Percentiles rank a stretch among this genome's conserved stretches.
These are phyloP conservation scores for Pterocles orientalis DNA, from an alignment of 2,113 vertebrate species.

Conservation along the genomic window DNA sequence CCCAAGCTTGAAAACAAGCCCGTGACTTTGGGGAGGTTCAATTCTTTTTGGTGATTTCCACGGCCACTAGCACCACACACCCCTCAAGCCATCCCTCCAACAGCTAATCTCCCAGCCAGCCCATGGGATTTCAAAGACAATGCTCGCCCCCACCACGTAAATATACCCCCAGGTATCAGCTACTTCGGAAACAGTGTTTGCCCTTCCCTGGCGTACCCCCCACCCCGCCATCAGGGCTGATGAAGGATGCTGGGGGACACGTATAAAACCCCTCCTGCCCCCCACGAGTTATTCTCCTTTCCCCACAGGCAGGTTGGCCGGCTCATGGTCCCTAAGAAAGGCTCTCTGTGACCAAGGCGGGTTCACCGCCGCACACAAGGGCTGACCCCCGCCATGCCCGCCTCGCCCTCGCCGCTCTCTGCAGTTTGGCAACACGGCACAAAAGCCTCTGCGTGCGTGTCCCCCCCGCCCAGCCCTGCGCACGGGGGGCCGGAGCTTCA, in stretches of 20 bases:
- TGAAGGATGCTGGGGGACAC: neutral
- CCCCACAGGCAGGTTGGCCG: neutral
- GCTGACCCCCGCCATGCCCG: conserved; percentile 47
- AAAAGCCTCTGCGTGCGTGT: conserved; percentile 51
- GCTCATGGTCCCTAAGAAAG: neutral
- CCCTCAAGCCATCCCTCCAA: conserved; percentile 21
- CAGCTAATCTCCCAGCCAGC: conserved; percentile 16
- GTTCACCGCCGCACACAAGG: neutral
- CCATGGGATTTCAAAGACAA: neutral
- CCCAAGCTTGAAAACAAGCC: neutral
- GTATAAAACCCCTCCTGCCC: neutral
- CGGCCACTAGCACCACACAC: neutral
- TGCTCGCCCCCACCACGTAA: neutral
- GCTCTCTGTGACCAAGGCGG: neutral
- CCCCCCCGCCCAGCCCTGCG: conserved; percentile 70
- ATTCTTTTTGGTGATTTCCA: neutral
- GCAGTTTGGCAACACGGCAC: conserved; percentile 72
- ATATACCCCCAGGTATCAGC: neutral
- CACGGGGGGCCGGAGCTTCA: conserved; percentile 63
- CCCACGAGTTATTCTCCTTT: neutral
- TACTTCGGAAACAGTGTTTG: neutral
- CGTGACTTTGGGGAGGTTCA: neutral
- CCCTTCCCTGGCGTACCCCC: neutral
- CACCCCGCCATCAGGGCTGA: neutral
- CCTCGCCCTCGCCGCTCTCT: conserved; percentile 46